Conservation (phyloP, 92 coral and sea anemone species). For the Heliopora coerulea region DNA sequence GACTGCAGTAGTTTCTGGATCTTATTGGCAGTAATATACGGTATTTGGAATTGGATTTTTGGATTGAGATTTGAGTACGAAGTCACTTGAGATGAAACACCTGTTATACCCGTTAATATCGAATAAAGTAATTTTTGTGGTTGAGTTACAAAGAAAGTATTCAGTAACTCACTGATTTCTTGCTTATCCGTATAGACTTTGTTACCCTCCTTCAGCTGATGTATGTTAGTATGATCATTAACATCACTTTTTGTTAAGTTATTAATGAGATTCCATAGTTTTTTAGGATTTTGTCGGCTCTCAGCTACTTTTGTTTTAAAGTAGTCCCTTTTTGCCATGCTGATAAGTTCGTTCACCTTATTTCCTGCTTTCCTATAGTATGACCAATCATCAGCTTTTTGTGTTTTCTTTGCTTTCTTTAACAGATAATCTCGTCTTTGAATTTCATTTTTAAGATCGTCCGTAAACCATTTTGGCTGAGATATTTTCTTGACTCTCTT, state of each 20-base stretch:
- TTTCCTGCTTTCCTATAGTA: background rate
- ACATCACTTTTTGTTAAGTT: slow-evolving; percentile 15
- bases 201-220: slow-evolving; percentile 18
- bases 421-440: slow-evolving; percentile 3
- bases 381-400: slow-evolving; percentile 17
- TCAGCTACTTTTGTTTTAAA: slow-evolving; percentile 7
- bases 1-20: slow-evolving; percentile 22
- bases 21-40: slow-evolving; percentile 30
- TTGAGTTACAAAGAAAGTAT: slow-evolving; percentile 14
- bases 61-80: no score
- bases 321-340: slow-evolving; percentile 12
- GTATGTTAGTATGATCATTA: slow-evolving; percentile 8
- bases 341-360: background rate
- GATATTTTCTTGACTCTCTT: slow-evolving; percentile 11
- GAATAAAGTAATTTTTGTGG: slow-evolving; percentile 12
- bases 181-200: slow-evolving; percentile 20
- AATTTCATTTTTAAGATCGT: slow-evolving; percentile 9
- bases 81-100: no score
- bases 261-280: slow-evolving; percentile 25
- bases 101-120: background rate
- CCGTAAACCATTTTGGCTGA: slow-evolving; percentile 28
- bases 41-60: background rate
- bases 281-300: slow-evolving; percentile 20
- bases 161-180: slow-evolving; percentile 22
- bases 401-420: slow-evolving; percentile 20